These are phyloP conservation scores for Sericinus montela DNA, from an alignment of 2,888 invertebrate genomes.

Conservation along the genomic window DNA sequence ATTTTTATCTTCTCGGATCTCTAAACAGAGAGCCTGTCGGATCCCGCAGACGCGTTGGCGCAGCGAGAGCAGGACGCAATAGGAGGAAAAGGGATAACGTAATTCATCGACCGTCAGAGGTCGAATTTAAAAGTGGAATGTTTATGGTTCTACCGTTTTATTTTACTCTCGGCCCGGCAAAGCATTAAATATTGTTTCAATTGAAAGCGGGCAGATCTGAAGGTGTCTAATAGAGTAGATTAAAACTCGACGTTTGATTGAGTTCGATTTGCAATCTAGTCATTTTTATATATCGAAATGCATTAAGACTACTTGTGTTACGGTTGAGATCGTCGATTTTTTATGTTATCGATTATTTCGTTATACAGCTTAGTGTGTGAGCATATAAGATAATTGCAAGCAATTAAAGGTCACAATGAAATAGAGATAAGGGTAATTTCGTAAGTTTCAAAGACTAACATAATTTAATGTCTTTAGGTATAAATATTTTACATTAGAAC, in stretches of 20 bases:
- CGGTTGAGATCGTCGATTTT: no score
- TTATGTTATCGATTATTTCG: constrained; percentile 32
- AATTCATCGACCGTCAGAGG: constrained; percentile 65
- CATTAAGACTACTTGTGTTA: constrained; percentile 53
- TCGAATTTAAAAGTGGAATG: constrained; percentile 79
- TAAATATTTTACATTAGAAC: no score
- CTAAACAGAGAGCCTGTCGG: constrained; percentile 36
- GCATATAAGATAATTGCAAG: constrained; percentile 21
- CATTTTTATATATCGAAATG: constrained; percentile 30
- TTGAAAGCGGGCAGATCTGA: constrained; percentile 75
- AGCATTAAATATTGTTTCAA: constrained; percentile 78
- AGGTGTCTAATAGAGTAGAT: constrained; percentile 69
- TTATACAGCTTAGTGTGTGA: constrained; percentile 11
- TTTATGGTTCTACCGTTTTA: constrained; percentile 79
- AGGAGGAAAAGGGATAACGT: constrained; percentile 39
- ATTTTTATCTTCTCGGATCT: constrained; percentile 72
- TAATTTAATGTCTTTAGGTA: no score
- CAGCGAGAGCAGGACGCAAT: constrained; percentile 53
- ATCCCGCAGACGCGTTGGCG: constrained; percentile 67
- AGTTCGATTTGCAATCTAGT: constrained; percentile 58
- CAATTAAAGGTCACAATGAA: neutral
- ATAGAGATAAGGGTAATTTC: no score
- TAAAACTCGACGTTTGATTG: constrained; percentile 60
- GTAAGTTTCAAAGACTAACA: no score
- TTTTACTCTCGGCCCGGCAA: constrained; percentile 71